Evolutionary conservation across 37 sponge, comb jelly and placozoan species (phyloP).

Genomic region (Hormiphora californensis): DNA sequence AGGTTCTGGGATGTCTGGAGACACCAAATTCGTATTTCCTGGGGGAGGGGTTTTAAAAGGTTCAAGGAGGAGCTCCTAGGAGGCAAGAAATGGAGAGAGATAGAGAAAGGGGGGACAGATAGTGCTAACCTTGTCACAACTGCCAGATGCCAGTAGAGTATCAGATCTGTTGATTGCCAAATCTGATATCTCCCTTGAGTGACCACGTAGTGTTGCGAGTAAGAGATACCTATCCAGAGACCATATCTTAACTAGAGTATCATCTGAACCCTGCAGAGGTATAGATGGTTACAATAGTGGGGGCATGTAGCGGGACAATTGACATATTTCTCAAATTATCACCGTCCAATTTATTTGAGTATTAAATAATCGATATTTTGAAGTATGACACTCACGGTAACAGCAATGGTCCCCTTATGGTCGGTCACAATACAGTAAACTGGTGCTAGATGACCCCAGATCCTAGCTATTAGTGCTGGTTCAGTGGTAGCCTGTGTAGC

Average conservation of each 20-base stretch:
- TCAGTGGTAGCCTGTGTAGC: no score
- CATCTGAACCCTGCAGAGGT: slow-evolving; percentile 15
- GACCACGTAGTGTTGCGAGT: slow-evolving; percentile 13
- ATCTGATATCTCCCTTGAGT: slow-evolving; percentile 23
- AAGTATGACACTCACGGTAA: slow-evolving; percentile 10
- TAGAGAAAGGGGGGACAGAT: background rate
- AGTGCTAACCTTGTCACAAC: slow-evolving; percentile 28
- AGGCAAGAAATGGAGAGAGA: background rate
- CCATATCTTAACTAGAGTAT: slow-evolving; percentile 16
- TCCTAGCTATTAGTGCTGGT: no score
- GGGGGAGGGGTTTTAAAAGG: no score
- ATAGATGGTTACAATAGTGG: background rate
- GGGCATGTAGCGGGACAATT: background rate
- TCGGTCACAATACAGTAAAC: slow-evolving; percentile 47
- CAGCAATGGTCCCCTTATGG: background rate
- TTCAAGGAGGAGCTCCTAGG: background rate
- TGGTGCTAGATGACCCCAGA: slow-evolving; percentile 42
- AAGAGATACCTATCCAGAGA: slow-evolving; percentile 27
- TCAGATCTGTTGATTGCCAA: background rate
- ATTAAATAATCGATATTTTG: background rate
- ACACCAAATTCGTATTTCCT: slow-evolving; percentile 46
- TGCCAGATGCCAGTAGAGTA: slow-evolving; percentile 29
- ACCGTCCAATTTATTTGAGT: background rate
- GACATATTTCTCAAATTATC: no score
- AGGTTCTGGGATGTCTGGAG: background rate